phyloP scores from a whole-genome alignment of 2,888 invertebrate species.

The Cetonia aurata region DNA sequence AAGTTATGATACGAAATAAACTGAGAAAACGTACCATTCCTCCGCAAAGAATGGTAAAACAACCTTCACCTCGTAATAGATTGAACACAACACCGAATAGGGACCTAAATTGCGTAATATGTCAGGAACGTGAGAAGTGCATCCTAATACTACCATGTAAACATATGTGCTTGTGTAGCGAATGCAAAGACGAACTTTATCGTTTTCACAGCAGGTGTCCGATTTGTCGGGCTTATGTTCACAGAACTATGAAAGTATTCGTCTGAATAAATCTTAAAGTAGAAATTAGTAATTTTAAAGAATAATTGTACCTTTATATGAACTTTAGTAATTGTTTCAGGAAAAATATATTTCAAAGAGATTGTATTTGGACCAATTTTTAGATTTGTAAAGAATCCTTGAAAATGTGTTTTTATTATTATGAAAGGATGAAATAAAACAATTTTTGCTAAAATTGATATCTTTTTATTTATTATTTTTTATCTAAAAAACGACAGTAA shows the following conservation, averaged over 20 bases:
- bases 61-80: neutral
- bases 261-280: constrained; percentile 59
- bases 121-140: constrained; percentile 71
- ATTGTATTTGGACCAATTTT: too few species aligned
- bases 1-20: neutral
- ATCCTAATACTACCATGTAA: constrained; percentile 71
- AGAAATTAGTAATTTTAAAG: neutral
- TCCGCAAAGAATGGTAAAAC: constrained; percentile 1
- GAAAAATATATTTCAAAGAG: too few species aligned
- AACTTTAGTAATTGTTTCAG: too few species aligned
- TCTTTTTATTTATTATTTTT: too few species aligned
- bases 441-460: too few species aligned
- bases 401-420: too few species aligned
- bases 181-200: constrained; percentile 68
- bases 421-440: too few species aligned
- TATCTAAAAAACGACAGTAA: too few species aligned
- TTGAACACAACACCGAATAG: neutral
- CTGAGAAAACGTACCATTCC: constrained; percentile 1
- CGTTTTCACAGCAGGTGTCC: constrained; percentile 70
- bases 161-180: constrained; percentile 71
- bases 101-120: constrained; percentile 70
- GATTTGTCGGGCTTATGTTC: constrained; percentile 70
- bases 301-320: neutral
- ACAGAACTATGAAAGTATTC: constrained; percentile 71
- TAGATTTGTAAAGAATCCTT: too few species aligned